Base-by-base conservation (phyloP, 2,113 vertebrate genomes). In the Lipophrys pholis region DNA sequence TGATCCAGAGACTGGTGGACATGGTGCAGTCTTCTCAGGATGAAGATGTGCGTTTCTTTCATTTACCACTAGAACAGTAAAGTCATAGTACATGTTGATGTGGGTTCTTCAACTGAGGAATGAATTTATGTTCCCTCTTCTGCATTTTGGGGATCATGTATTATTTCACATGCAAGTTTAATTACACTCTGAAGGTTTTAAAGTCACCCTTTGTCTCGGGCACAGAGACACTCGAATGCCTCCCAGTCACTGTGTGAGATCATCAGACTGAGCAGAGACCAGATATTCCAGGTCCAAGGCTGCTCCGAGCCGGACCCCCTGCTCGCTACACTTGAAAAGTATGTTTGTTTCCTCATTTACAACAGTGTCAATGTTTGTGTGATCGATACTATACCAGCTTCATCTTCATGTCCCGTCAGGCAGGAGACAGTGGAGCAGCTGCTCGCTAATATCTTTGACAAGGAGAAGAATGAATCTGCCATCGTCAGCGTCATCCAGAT, bases 401-500 rank as follows among this genome's bases (percentile, higher is more conserved):
- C 21, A 30, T 42, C 10, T 3, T 81, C 30, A 64, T 14, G 76
- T 45, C 35, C 49, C 54, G 21, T 75, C 79, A 99, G 97, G 62
- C 95, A 97, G 92, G 97, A 99, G 91, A 98, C 97, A 5, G 96
- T 99, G 89, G 97, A 99, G 76, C 96, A 99, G 87, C 93, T 99
- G 67, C 93, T 99, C 43, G 93, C 95, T 62, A 99, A 99, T 86
- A 97, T 98, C 81, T 99, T 99, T 60, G 96, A 98, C 84, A 96
- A 96, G 89, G 97, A 98, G 85, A 99, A 97, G 87, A 99, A 96
- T 41, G 97, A 99, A 71, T 96, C 97, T 5, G 97, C 97, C 11
- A 98, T 99, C 52, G 98, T 99, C 93, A 99, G 96, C 85, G 97
- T 97, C 46, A 98, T 99, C 85, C 98, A 99, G 93, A 98, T 99